Base-by-base conservation (phyloP, 1,140 invertebrate species). In the Manduca sexta region DNA sequence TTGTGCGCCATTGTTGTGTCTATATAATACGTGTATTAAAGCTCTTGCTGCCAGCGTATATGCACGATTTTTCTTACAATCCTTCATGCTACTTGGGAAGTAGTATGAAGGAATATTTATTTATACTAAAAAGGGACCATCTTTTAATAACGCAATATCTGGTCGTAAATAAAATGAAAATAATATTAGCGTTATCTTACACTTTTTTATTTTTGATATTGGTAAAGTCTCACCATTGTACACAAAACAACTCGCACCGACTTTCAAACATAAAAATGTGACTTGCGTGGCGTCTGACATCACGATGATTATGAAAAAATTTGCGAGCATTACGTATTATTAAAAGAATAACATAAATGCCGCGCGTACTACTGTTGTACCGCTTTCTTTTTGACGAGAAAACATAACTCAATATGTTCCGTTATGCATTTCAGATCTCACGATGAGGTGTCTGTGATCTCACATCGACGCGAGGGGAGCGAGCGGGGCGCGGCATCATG, bases 381-480 rank as follows among this genome's bases (percentile, higher is more conserved):
- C 12, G n/a, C n/a, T 15, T 38, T 13, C 13, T 34, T 12, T 37
- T n/a, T 5, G 13, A 11, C 11, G 15, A n/a, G 3, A 30, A 31
- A 30, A 31, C 47, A 11, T 47, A 29, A 41, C 18, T 35, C 12
- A 11, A 15, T 31, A 18, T 41, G 15, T 40, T 33, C 14, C 16
- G 2, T 40, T 49, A 43, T 74, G 59, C 52, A 56, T 84, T 84
- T 46, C 78, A 84, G 81, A 64, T 66, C 48, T 56, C 72, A 76
- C 43, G 46, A 84, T 82, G 81, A 76, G 67, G 65, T 73, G 71
- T 66, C 70, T 69, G 63, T 84, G 71, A 84, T 73, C 61, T 43
- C 54, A 43, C 49, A 55, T 37, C 46, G 26, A 44, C 64, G 72
- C 72, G 70, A 66, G 63, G 62, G 48, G 48, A 39, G 45, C 71